These are phyloP conservation scores for Dufourea novaeangliae DNA, from an alignment of 1,140 invertebrate species.

Conservation along the genomic window DNA sequence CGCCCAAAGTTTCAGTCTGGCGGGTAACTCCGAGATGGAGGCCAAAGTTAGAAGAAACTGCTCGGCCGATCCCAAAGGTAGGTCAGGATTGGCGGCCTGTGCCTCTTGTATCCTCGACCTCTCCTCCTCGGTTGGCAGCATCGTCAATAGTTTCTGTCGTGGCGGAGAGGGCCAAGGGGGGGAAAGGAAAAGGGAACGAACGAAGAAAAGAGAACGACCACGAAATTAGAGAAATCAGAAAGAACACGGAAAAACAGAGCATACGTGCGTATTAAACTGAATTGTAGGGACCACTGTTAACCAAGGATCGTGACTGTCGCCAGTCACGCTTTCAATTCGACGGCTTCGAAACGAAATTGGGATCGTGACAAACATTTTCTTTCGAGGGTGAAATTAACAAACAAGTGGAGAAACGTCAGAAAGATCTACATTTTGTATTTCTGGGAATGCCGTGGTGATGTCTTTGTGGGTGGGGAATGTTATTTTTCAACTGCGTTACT, in stretches of 20 bases:
- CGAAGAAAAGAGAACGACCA: slow-evolving; percentile 58
- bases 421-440: neutral
- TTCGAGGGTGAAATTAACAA: slow-evolving; percentile 27
- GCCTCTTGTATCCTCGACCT: slow-evolving; percentile 97
- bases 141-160: slow-evolving; percentile 94
- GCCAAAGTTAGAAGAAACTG: slow-evolving; percentile 98
- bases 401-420: slow-evolving; percentile 9
- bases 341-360: slow-evolving; percentile 35
- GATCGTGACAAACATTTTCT: slow-evolving; percentile 5
- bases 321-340: neutral
- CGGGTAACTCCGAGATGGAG: slow-evolving; percentile 97
- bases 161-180: slow-evolving; percentile 10
- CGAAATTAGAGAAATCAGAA: slow-evolving; percentile 63
- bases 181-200: slow-evolving; percentile 43
- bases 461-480: no score
- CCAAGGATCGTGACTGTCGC: slow-evolving; percentile 25
- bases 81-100: slow-evolving; percentile 94
- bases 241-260: slow-evolving; percentile 43
- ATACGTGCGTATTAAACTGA: slow-evolving; percentile 49
- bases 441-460: neutral
- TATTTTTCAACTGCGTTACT: no score
- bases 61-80: slow-evolving; percentile 98
- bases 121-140: slow-evolving; percentile 99
- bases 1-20: slow-evolving; percentile 97
- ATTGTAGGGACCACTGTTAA: slow-evolving; percentile 36